Conservation (phyloP, 1,140 invertebrate genomes). For the Nylanderia fulva region DNA sequence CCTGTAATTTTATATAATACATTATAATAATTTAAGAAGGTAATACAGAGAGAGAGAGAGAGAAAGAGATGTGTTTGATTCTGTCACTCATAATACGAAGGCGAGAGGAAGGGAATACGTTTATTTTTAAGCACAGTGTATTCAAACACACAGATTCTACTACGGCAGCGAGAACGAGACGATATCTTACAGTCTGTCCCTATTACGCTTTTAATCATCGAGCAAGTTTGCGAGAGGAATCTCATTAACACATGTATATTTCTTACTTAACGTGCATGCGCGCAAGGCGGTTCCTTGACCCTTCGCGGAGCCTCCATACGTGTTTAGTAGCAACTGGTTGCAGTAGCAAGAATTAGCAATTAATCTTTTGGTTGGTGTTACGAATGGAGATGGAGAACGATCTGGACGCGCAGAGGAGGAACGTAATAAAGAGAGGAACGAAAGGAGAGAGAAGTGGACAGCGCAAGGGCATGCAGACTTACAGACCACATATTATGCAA, state of each 20-base stretch:
- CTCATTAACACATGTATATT: conserved; percentile 65
- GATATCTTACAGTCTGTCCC: conserved; percentile 39
- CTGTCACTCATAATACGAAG: background rate
- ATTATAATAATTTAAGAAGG: background rate
- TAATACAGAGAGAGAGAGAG: too few species aligned
- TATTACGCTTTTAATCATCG: conserved; percentile 63
- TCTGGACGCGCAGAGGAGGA: conserved; percentile 61
- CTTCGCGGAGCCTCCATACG: conserved; percentile 60
- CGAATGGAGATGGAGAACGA: conserved; percentile 60
- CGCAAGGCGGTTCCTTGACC: conserved; percentile 67
- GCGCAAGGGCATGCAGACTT: conserved; percentile 60
- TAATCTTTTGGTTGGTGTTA: conserved; percentile 77
- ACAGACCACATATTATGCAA: conserved; percentile 82
- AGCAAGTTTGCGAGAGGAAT: conserved; percentile 43
- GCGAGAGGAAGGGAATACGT: background rate
- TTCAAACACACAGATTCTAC: conserved; percentile 12
- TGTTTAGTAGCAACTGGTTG: conserved; percentile 80
- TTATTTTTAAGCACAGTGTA: conserved; percentile 18
- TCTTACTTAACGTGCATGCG: conserved; percentile 48
- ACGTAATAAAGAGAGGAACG: conserved; percentile 50
- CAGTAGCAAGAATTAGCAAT: conserved; percentile 81
- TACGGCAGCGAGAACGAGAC: background rate
- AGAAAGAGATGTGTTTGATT: background rate
- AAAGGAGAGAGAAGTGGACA: conserved; percentile 42
- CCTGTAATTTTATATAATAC: conserved; percentile 25